Conservation (phyloP, 2,797 vertebrate species). For the Silurus aristotelis region DNA sequence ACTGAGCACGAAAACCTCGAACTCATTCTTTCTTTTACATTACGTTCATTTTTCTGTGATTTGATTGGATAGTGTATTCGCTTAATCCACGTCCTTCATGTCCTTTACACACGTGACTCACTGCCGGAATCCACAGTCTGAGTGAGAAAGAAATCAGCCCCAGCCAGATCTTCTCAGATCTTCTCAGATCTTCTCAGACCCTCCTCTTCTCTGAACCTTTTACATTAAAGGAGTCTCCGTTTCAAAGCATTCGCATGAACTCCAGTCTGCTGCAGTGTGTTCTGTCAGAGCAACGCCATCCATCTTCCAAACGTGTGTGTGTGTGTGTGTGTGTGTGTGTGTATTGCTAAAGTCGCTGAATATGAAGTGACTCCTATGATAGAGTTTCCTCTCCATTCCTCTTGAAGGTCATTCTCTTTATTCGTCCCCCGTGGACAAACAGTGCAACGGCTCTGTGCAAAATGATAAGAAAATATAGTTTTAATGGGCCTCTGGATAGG, state of each 20-base stretch:
- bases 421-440: conserved; percentile 71
- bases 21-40: neutral
- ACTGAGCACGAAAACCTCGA: neutral
- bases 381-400: conserved; percentile 25
- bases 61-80: no score
- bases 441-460: conserved; percentile 67
- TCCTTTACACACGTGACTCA: neutral
- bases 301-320: neutral
- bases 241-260: neutral
- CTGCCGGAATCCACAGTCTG: neutral
- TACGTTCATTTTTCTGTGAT: neutral
- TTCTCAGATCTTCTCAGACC: neutral
- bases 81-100: neutral
- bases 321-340: conserved; percentile 22
- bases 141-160: neutral
- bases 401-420: conserved; percentile 70
- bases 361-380: conserved; percentile 30
- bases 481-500: conserved; percentile 74
- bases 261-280: neutral
- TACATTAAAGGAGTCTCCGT: no score
- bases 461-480: conserved; percentile 79
- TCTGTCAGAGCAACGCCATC: neutral
- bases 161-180: neutral
- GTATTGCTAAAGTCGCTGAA: conserved; percentile 14
- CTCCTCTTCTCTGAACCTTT: neutral